Percentiles rank a stretch among this genome's conserved stretches.
phyloP scores from a whole-genome alignment of 1,140 invertebrate species.

The Drosophila varians region DNA sequence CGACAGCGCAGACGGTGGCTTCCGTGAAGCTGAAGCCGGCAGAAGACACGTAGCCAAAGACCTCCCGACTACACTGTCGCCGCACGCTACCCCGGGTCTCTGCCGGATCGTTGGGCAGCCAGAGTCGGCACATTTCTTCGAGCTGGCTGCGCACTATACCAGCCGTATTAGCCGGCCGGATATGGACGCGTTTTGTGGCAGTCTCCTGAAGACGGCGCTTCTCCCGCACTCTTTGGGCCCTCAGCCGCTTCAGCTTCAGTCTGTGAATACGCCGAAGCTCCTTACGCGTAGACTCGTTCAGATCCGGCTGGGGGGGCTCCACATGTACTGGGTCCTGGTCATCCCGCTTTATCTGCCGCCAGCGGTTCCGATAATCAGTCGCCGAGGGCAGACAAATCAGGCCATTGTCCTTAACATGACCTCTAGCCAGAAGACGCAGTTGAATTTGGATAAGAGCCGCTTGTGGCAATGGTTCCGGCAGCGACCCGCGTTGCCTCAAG shows the following conservation, averaged over 20 bases:
- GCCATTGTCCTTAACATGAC: slow-evolving; percentile 85
- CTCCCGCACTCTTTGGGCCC: slow-evolving; percentile 85
- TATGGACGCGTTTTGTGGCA: slow-evolving; percentile 64
- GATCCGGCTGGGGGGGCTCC: slow-evolving; percentile 86
- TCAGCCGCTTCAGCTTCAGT: slow-evolving; percentile 86
- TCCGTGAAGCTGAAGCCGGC: slow-evolving; percentile 89
- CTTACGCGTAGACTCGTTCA: slow-evolving; percentile 86
- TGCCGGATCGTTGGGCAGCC: slow-evolving; percentile 85
- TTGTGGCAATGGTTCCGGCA: slow-evolving; percentile 24
- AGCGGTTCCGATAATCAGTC: slow-evolving; percentile 85
- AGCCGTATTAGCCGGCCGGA: slow-evolving; percentile 76
- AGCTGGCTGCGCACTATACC: slow-evolving; percentile 85
- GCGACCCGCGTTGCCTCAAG: slow-evolving; percentile 72
- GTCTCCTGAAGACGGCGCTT: slow-evolving; percentile 83
- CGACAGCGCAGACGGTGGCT: slow-evolving; percentile 87
- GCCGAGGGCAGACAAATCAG: slow-evolving; percentile 87
- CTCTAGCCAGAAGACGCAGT: slow-evolving; percentile 84
- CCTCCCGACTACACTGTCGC: slow-evolving; percentile 86
- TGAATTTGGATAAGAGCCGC: slow-evolving; percentile 86
- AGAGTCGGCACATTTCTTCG: slow-evolving; percentile 87
- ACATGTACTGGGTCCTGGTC: slow-evolving; percentile 82
- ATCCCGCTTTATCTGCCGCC: slow-evolving; percentile 78
- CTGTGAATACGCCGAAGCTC: slow-evolving; percentile 86
- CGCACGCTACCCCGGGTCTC: slow-evolving; percentile 84
- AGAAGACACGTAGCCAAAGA: slow-evolving; percentile 89